Conservation (phyloP, 2,797 vertebrate genomes). For the Aythya fuligula region DNA sequence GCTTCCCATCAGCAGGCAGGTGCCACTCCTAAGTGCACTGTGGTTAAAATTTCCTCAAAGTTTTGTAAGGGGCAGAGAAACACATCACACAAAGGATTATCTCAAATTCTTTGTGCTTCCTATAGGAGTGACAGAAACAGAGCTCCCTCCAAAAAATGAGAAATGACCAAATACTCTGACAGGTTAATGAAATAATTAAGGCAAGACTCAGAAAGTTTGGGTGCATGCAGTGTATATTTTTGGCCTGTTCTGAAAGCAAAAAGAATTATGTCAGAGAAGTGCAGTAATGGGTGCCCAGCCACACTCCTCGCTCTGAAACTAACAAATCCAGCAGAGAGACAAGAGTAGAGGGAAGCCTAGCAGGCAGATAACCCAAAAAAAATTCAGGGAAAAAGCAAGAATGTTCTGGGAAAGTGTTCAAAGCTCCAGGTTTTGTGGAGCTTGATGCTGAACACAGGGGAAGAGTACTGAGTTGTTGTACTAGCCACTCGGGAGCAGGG, state of each 20-base stretch:
- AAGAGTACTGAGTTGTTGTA: background rate
- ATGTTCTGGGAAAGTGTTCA: no score
- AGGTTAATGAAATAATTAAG: background rate
- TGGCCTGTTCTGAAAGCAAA: background rate
- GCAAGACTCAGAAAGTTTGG: background rate
- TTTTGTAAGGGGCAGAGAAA: background rate
- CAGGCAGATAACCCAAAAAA: no score
- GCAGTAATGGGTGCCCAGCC: no score
- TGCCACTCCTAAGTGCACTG: background rate
- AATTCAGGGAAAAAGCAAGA: no score
- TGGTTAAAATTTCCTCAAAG: background rate
- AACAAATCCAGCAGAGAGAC: no score
- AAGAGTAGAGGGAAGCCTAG: no score
- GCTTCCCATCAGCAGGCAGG: background rate
- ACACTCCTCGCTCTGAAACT: no score
- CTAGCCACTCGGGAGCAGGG: background rate
- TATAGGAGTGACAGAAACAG: background rate
- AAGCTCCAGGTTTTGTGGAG: background rate
- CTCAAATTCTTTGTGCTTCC: background rate
- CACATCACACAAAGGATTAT: background rate
- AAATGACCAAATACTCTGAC: background rate
- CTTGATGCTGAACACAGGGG: background rate
- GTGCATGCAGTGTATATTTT: background rate
- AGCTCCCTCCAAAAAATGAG: background rate
- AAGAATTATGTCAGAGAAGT: no score